A percentile compares a stretch with the other conserved stretches of the same genome.
These are phyloP conservation scores for Karalla daura DNA, from an alignment of 2,797 vertebrate species.

Conservation along the genomic window DNA sequence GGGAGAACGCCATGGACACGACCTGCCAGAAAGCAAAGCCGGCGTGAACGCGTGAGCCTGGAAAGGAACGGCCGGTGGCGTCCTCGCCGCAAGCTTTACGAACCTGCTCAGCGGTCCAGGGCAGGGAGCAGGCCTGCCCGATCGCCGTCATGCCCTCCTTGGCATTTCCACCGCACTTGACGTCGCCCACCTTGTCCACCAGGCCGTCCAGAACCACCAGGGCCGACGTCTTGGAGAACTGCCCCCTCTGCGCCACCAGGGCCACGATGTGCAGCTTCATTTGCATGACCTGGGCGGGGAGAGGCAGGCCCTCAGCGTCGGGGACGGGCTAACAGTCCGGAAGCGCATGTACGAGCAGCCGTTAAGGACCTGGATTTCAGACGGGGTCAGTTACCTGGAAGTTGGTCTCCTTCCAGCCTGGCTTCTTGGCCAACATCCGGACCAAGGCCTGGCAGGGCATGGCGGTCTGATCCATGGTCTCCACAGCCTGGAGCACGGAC, in stretches of 20 bases:
- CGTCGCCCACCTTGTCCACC: slow-evolving; percentile 95
- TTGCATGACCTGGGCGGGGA: slow-evolving; percentile 92
- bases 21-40: too few species aligned
- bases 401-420: slow-evolving; percentile 99
- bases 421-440: slow-evolving; percentile 97
- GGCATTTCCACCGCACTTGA: slow-evolving; percentile 96
- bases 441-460: slow-evolving; percentile 99
- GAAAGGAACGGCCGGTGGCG: too few species aligned
- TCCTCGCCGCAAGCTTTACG: too few species aligned
- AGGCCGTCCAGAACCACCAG: slow-evolving; percentile 92
- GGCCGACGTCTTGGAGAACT: slow-evolving; percentile 96
- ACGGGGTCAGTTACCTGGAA: slow-evolving; percentile 89
- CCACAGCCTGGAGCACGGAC: slow-evolving; percentile 87
- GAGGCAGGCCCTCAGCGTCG: too few species aligned
- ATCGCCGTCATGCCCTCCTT: slow-evolving; percentile 95
- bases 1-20: slow-evolving; percentile 92
- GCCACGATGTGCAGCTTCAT: slow-evolving; percentile 95
- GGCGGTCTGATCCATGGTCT: slow-evolving; percentile 90
- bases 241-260: slow-evolving; percentile 91
- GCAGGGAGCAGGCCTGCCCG: slow-evolving; percentile 90
- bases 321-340: too few species aligned
- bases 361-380: too few species aligned
- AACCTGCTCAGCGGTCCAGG: slow-evolving; percentile 98
- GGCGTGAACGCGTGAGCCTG: too few species aligned
- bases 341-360: too few species aligned